Percentiles rank a stretch among this genome's conserved stretches.
These are phyloP conservation scores for Drosophila erecta DNA, from an alignment of 1,140 invertebrate genomes.

Conservation along the genomic window DNA sequence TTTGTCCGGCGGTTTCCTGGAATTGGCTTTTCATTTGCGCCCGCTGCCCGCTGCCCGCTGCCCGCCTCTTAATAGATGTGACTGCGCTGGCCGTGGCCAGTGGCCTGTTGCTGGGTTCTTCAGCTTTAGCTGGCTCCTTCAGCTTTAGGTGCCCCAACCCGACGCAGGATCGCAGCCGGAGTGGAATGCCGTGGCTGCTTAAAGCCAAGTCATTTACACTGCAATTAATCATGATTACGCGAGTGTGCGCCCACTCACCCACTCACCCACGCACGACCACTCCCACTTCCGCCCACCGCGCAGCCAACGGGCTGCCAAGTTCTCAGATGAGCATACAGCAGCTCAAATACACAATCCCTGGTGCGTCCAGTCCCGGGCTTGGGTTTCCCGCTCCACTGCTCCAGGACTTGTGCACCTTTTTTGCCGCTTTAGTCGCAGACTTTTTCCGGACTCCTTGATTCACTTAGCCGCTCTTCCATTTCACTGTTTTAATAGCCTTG, in stretches of 20 bases:
- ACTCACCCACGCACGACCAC: constrained; percentile 7
- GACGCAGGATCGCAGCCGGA: not conserved
- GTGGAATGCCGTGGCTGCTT: constrained; percentile 13
- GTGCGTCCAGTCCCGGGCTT: not conserved
- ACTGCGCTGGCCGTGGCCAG: not conserved
- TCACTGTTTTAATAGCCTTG: constrained; percentile 1
- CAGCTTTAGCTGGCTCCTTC: not conserved
- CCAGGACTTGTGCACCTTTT: not conserved
- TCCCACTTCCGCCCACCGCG: not conserved
- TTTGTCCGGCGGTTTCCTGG: not conserved
- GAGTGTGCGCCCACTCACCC: constrained; percentile 22
- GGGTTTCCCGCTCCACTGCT: not conserved
- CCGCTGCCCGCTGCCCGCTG: not conserved
- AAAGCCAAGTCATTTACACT: constrained; percentile 71
- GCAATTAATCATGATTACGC: constrained; percentile 82
- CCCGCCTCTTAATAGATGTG: not conserved
- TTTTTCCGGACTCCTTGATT: constrained; percentile 22
- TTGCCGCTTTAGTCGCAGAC: constrained; percentile 14
- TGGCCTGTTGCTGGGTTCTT: constrained; percentile 11
- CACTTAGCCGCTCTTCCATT: constrained; percentile 17
- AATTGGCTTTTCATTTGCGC: constrained; percentile 56
- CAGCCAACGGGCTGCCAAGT: too few relatives aligned
- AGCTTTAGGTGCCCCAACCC: too few relatives aligned
- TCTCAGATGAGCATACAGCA: not conserved
- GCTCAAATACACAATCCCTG: not conserved